phyloP scores from a whole-genome alignment of 2,888 invertebrate species.

The Sinelater perroti region DNA sequence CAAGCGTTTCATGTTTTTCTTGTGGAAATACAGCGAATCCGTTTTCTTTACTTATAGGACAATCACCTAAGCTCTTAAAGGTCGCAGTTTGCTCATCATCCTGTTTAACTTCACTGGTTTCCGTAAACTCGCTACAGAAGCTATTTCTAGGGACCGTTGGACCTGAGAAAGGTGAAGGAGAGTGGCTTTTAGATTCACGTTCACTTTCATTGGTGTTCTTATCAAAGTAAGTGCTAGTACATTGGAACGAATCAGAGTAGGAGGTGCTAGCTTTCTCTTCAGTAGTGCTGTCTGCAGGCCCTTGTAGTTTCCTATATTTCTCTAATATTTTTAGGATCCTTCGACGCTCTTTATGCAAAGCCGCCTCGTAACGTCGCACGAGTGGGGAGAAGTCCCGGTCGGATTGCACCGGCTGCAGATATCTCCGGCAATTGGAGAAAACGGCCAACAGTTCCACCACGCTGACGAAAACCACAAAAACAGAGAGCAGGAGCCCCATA shows the following conservation, averaged over 20 bases:
- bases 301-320: slow-evolving; percentile 52
- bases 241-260: neutral
- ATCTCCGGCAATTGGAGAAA: slow-evolving; percentile 62
- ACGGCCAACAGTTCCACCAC: slow-evolving; percentile 74
- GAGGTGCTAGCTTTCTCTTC: slow-evolving; percentile 1
- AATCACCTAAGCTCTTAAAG: too few species aligned
- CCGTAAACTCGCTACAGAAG: slow-evolving; percentile 35
- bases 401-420: slow-evolving; percentile 43
- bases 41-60: neutral
- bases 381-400: slow-evolving; percentile 27
- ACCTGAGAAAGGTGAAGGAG: slow-evolving; percentile 53
- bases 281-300: neutral
- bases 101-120: too few species aligned
- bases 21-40: neutral
- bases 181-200: slow-evolving; percentile 43
- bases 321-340: slow-evolving; percentile 33
- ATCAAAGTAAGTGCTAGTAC: neutral
- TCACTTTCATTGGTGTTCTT: slow-evolving; percentile 26
- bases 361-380: slow-evolving; percentile 30
- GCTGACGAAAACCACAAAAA: slow-evolving; percentile 79
- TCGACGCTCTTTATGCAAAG: slow-evolving; percentile 28
- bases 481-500: slow-evolving; percentile 80
- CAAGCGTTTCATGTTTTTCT: neutral
- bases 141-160: slow-evolving; percentile 51
- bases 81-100: too few species aligned